Evolutionary conservation across 1,140 invertebrate species (phyloP).

Genomic region (Antheraea mylitta): DNA sequence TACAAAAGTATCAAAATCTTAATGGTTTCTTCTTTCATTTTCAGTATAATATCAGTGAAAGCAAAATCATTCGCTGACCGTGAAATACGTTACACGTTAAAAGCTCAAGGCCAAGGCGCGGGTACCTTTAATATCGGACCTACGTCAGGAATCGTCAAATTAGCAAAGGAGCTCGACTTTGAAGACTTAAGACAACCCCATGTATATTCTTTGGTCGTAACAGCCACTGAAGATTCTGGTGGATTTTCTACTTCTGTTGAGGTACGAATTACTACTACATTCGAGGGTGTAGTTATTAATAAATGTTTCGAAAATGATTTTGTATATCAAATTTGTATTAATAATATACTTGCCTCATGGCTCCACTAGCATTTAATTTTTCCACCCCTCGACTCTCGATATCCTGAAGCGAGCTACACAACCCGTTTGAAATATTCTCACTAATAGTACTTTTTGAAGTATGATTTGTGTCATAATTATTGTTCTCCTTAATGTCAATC

Average conservation of each 20-base stretch:
- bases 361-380: too few species aligned
- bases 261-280: conserved; percentile 25
- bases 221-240: conserved; percentile 96
- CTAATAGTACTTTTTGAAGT: too few species aligned
- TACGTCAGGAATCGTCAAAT: conserved; percentile 94
- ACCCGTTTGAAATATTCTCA: too few species aligned
- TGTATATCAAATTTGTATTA: too few species aligned
- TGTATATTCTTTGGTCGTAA: conserved; percentile 94
- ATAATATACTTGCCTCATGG: too few species aligned
- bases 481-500: too few species aligned
- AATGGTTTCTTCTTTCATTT: background rate
- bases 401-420: too few species aligned
- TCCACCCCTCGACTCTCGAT: too few species aligned
- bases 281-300: too few species aligned
- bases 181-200: conserved; percentile 96
- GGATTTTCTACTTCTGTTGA: conserved; percentile 97
- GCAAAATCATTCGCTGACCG: conserved; percentile 97
- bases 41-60: conserved; percentile 81
- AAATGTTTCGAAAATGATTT: too few species aligned
- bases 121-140: conserved; percentile 97
- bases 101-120: conserved; percentile 95
- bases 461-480: too few species aligned
- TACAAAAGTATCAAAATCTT: too few species aligned
- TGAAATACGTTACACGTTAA: conserved; percentile 95
- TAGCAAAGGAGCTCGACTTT: conserved; percentile 97